Evolutionary conservation across 92 coral and sea anemone species (phyloP), one percentile per base, ranked within the genome.

Genomic region (Porites rus): DNA sequence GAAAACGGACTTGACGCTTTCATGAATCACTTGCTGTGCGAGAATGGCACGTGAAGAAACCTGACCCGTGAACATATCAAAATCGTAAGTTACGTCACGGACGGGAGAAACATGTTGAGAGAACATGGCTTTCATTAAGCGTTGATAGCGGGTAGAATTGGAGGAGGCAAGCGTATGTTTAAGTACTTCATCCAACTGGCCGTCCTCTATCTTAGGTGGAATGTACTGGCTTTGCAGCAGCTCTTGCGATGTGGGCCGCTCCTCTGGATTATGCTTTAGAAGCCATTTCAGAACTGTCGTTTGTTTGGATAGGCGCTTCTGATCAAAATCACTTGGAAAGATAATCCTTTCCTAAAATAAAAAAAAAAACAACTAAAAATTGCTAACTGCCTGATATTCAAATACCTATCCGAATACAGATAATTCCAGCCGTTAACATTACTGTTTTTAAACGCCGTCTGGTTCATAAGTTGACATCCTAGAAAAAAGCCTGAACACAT

Each of bases 141-240:
- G 93, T 43, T 93, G 86, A 70, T 97, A 97, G 74, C 99, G 98
- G 28, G 98, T 93, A 61, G 99, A 92, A 90, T 95, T 97, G 1
- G 98, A 83, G 0, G 95, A 89, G 8, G 98, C 92, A 0, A 97
- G 92, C n/a, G 99, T 97, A 89, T 97, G 99, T 74, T 93, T 92
- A 5, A 97, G 91, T 20, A 95, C 96, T 64, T 97, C 99, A 31
- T 97, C 99, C 8, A 97, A 86, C 76, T 93, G 98, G 64, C 95
- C 94, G 79, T 95, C 99, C 66, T 95, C 98, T 56, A 97, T 93
- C 86, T 97, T 97, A 4, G 99, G 98, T 4, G 99, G 99, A 61
- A 97, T 95, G 86, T 88, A 93, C 77, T 97, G 98, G 88, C 99
- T 93, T 79, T 95, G 95, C 11, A 97, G 94, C 18, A 97, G 99